Evolutionary conservation across 1,140 invertebrate species (phyloP), one percentile per base, ranked within the genome.

Genomic region (Pseudoatta argentina): DNA sequence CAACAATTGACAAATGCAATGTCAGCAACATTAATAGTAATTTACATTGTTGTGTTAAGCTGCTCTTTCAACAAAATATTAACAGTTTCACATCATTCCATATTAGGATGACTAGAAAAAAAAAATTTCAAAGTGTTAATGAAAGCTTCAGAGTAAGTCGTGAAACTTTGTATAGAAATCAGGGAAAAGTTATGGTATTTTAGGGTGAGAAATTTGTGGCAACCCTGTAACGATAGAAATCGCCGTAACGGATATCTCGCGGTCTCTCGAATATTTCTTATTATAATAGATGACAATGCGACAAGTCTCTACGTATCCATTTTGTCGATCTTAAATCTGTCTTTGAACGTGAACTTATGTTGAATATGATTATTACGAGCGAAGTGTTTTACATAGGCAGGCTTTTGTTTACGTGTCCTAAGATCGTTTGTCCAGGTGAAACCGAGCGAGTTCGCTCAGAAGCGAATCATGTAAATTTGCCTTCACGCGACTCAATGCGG

Each of bases 401-500:
- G n/a, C n/a, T 44, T 44, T 34, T 18, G 24, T 76, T 61, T 77
- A 27, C 30, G n/a, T 16, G 7, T 59, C 14, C 24, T 73, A 1
- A 7, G n/a, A 39, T n/a, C 61, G 24, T 34, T 53, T 27, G 21
- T 44, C 7, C 30, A 21, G 18, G 2, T n/a, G 14, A 59, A 27
- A 34, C 12, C 34, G 67, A 48, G 6, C 2, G 48, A 63, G 18
- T 10, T 44, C 39, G 39, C 2, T 44, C 39, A 16, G 57, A 2
- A 63, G 55, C 2, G 30, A 21, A 12, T 12, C 24, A 34, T 48
- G 55, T 34, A 63, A 75, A 75, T 83, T 73, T 39, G 48, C 64
- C 30, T 81, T n/a, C 18, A 51, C 69, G 55, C 34, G 66, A n/a
- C 55, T 82, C 39, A 51, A 83, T 75, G 85, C 77, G 44, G 78